Evolutionary conservation across 30 jellyfish, hydroid and myxozoan species (phyloP).

Genomic region (Nemopilema nomurai): DNA sequence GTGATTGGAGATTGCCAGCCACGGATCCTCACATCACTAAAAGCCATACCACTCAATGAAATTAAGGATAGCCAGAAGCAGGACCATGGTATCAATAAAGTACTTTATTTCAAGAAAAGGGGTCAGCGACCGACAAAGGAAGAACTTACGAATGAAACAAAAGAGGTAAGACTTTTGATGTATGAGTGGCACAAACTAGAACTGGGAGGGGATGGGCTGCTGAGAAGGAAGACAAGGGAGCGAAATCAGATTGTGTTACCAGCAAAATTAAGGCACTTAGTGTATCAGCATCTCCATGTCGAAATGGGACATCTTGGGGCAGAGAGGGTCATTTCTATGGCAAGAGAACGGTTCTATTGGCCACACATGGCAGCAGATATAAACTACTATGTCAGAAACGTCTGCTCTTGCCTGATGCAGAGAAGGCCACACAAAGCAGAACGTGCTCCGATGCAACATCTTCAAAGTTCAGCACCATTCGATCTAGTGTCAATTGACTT

Average conservation of each 20-base stretch:
- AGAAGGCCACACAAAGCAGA: not conserved
- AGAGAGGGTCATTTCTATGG: not conserved
- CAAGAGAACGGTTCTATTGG: constrained; percentile 2
- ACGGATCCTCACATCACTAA: constrained; percentile 1
- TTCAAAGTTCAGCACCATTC: constrained; percentile 17
- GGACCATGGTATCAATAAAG: constrained; percentile 22
- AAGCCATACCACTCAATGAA: constrained; percentile 15
- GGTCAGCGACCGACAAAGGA: constrained; percentile 37
- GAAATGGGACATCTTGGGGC: constrained; percentile 23
- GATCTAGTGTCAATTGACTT: constrained; percentile 31
- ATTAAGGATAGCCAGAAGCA: constrained; percentile 32
- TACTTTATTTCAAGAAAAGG: constrained; percentile 20
- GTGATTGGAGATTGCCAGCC: constrained; percentile 22
- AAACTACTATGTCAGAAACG: constrained; percentile 7
- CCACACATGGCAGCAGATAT: constrained; percentile 25
- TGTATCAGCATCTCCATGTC: not conserved
- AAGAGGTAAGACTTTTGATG: constrained; percentile 7
- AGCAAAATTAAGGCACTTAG: not conserved
- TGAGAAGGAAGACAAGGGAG: constrained; percentile 13
- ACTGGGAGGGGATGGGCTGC: constrained; percentile 23
- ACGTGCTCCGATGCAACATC: constrained; percentile 30
- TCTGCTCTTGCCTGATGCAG: constrained; percentile 1
- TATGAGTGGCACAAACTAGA: constrained; percentile 18
- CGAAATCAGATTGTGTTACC: constrained; percentile 43
- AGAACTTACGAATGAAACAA: constrained; percentile 15